Percentiles rank a stretch among this genome's conserved stretches.
Conservation (phyloP, 2,888 invertebrate genomes). For the Muschampia plurimacula region DNA sequence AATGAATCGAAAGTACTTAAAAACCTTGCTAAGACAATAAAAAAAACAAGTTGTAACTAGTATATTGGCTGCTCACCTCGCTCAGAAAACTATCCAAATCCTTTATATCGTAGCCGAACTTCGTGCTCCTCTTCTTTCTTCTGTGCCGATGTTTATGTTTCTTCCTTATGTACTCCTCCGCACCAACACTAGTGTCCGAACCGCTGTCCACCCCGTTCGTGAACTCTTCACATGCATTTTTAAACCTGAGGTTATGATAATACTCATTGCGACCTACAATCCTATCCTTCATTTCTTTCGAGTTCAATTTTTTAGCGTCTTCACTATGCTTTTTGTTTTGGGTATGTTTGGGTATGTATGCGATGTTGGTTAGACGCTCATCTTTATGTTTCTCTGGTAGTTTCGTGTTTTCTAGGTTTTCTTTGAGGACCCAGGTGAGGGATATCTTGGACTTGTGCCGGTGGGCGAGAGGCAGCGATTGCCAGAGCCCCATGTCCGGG, state of each 20-base stretch:
- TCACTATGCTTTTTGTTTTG: conserved; percentile 52
- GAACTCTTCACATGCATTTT: conserved; percentile 75
- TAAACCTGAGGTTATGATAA: conserved; percentile 79
- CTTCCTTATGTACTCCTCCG: conserved; percentile 73
- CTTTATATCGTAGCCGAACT: conserved; percentile 92
- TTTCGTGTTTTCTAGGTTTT: conserved; percentile 82
- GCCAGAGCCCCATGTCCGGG: conserved; percentile 81
- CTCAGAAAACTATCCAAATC: conserved; percentile 92
- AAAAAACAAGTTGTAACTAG: background rate
- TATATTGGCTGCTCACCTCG: conserved; percentile 82
- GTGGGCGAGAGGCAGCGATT: conserved; percentile 75
- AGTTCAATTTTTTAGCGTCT: conserved; percentile 65
- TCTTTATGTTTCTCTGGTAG: conserved; percentile 53
- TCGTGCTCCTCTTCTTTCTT: conserved; percentile 68
- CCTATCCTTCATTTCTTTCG: conserved; percentile 59
- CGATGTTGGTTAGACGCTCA: conserved; percentile 30
- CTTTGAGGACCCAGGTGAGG: conserved; percentile 90
- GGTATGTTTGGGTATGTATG: conserved; percentile 53
- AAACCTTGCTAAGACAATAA: too few relatives aligned
- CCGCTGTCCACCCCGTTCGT: conserved; percentile 63
- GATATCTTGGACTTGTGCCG: conserved; percentile 88
- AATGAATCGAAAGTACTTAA: too few relatives aligned
- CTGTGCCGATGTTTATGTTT: conserved; percentile 81
- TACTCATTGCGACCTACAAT: conserved; percentile 77
- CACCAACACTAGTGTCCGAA: conserved; percentile 68